Evolutionary conservation across 2,888 invertebrate genomes (phyloP).

Genomic region (Agonopterix arenella): DNA sequence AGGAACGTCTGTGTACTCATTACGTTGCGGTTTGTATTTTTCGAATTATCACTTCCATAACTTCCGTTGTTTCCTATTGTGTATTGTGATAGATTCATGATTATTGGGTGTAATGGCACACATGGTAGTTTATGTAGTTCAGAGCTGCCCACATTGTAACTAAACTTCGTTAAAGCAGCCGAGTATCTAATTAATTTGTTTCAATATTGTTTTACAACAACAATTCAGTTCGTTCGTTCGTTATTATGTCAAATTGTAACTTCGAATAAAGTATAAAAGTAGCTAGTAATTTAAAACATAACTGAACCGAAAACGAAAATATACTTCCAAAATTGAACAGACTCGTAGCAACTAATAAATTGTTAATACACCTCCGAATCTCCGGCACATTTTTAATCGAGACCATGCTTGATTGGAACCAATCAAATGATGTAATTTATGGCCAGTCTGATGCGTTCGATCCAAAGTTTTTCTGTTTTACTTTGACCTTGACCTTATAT

Average conservation of each 20-base stretch:
- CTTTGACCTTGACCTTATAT: slow-evolving; percentile 45
- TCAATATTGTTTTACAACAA: neutral
- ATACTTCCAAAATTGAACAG: too few species aligned
- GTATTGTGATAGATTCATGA: slow-evolving; percentile 49
- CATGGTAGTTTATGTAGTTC: slow-evolving; percentile 12
- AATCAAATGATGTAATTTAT: slow-evolving; percentile 69
- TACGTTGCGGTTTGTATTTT: slow-evolving; percentile 68
- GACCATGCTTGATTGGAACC: slow-evolving; percentile 65
- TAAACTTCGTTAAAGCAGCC: neutral
- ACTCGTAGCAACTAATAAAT: neutral
- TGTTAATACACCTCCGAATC: slow-evolving; percentile 7
- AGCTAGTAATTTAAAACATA: too few species aligned
- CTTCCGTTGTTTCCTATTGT: slow-evolving; percentile 51
- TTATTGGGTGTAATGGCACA: slow-evolving; percentile 33
- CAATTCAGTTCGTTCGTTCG: neutral
- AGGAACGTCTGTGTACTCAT: slow-evolving; percentile 61
- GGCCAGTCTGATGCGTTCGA: slow-evolving; percentile 35
- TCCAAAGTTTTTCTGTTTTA: slow-evolving; percentile 27
- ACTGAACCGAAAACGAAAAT: too few species aligned
- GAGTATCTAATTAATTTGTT: slow-evolving; percentile 1
- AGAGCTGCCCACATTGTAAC: neutral
- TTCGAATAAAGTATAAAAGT: neutral
- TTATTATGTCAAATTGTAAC: neutral
- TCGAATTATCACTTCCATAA: slow-evolving; percentile 72
- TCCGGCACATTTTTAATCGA: slow-evolving; percentile 45